Base-by-base conservation (phyloP, 2,888 invertebrate genomes). In the Leptinotarsa peninsularis region DNA sequence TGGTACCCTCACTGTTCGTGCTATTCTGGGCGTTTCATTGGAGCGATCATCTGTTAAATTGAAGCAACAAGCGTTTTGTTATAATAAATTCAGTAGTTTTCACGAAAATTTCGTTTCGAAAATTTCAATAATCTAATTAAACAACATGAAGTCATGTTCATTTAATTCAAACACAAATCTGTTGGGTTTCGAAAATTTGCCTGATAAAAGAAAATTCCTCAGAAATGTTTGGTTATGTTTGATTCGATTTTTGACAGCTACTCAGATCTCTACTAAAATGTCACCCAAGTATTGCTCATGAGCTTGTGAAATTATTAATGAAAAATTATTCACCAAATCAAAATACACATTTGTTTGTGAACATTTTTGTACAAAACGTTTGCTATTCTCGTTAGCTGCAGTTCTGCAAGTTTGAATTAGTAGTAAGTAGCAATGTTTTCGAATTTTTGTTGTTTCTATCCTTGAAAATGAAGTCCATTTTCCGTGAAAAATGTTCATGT, bases 171-270 rank as follows among this genome's bases (percentile, higher is more conserved):
- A 33, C 7, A 43, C 10, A 2, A 10, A 13, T 10, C 43, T 43
- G 43, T 10, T 43, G 43, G 43, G 43, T 10, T 43, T 43, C 43
- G 43, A 43, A 43, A 43, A 10, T 10, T 43, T 43, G 43, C 43
- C 43, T 43, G 33, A 33, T 10, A 10, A 43, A 13, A 43, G 13
- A 43, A 43, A 43, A 43, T 43, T 43, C 75, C 75, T 71, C 21
- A 75, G 75, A 72, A 72, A 72, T 72, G 71, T 75, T 63, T 58
- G 75, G 75, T 75, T 75, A 72, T 75, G 75, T 75, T 43, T 43
- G 10, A 10, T 43, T 43, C 14, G 58, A 58, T 58, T 58, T 58
- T 21, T 18, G 58, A 58, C 58, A 58, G 58, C 43, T 10, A 10
- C 43, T 43, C 13, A 2, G 43, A 43, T 43, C 13, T 43, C 43